Evolutionary conservation across 2,888 invertebrate genomes (phyloP), one percentile per base, ranked within the genome.

Genomic region (Cynaeus angustus): DNA sequence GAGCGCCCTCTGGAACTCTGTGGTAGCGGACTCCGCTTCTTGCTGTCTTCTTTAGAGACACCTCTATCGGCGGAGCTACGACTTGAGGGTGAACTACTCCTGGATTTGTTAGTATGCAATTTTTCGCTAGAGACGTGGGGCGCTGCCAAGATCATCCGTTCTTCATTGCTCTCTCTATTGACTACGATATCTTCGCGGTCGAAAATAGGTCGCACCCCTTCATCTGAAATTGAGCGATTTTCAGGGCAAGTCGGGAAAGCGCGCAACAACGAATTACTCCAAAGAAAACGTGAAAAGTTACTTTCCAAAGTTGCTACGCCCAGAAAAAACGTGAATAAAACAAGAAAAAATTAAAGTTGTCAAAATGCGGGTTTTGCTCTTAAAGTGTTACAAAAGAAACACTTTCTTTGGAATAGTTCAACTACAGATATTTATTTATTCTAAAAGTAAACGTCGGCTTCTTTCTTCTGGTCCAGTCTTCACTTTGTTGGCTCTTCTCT

Each of bases 121-220:
- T 9, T 13, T 7, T 53, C 33, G 13, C 33, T 16, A 5, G 8
- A 2, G 1, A n/a, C 26, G 3, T 33, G 16, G 10, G 37, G n/a
- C 8, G 33, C n/a, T 7, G 45, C 45, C 28, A 46, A 1, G 8
- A 65, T 16, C 8, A 12, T 16, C 4, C 28, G 43, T 28, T 55
- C 16, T 21, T 43, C 45, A 14, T 41, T 28, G 10, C 12, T 16
- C n/a, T 30, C 13, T 45, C 30, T 16, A 21, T 66, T 66, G 8
- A 56, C 48, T 10, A 45, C 5, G 1, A 66, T 26, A 26, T 66
- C 66, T 6, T 66, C 56, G 16, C 66, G 66, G 10, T 66, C 66
- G 26, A 66, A 66, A 37, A 66, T 66, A 10, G 66, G 66, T n/a
- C 26, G 66, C 3, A 33, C 14, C 8, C 66, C 66, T 21, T 66